Evolutionary conservation across 2,888 invertebrate species (phyloP), one percentile per base, ranked within the genome.

Genomic region (Trichopoda pennipes): DNA sequence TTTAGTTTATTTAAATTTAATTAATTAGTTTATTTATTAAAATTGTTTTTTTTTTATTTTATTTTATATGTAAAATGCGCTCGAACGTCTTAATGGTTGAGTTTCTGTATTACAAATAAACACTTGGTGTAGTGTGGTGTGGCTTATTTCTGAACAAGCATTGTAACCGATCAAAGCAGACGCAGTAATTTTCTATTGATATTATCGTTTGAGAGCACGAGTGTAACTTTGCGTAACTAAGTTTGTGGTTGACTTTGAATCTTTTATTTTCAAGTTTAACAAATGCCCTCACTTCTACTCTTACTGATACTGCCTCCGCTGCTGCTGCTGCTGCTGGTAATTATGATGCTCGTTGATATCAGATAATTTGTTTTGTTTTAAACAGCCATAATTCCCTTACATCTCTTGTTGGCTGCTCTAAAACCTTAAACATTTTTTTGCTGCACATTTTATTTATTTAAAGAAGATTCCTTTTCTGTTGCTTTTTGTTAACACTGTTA

Each of bases 91-190:
- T 53, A 7, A 55, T 80, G 68, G 73, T 63, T 63, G 47, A 55
- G 73, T 61, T 80, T 53, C 38, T 68, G 12, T 74, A 42, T 69
- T 55, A 19, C 42, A 73, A 80, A 74, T 80, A 61, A 68, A 75
- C 28, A 28, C 21, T 38, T 68, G 60, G n/a, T 8, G 32, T 32
- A 8, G 32, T 32, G 32, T 8, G 32, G 32, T 44, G 60, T 60
- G 55, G 3, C 16, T 23, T 7, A 38, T 63, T 74, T 79, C 79
- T 79, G 60, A 38, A 21, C 6, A n/a, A n/a, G 16, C 72, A 75
- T 47, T 61, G 66, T 55, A 69, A 58, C 1, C 17, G 51, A 44
- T 60, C 51, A 55, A 21, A 76, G 23, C 53, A 38, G 55, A 47
- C 21, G 17, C 61, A 53, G 44, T 17, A 42, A 19, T 66, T 75